Evolutionary conservation across 1,140 invertebrate genomes (phyloP).

Genomic region (honey bee (Apis mellifera)): DNA sequence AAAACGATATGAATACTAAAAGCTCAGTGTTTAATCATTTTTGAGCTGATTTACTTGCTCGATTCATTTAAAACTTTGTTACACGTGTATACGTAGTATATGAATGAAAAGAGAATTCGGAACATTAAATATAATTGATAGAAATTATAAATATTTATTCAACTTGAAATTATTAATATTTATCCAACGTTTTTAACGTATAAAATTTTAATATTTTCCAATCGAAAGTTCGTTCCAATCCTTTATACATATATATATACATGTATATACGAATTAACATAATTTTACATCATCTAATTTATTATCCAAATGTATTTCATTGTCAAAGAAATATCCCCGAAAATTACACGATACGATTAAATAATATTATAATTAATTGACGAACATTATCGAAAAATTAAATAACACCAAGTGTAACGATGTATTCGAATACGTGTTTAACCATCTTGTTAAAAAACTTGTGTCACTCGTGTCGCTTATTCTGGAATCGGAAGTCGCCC

Average conservation of each 20-base stretch:
- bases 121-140: background rate
- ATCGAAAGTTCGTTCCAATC: background rate
- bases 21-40: background rate
- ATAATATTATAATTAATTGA: background rate
- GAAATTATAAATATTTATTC: background rate
- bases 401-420: no score
- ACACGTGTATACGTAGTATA: background rate
- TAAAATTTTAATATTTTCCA: background rate
- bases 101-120: background rate
- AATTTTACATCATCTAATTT: background rate
- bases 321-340: background rate
- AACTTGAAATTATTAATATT: constrained; percentile 6
- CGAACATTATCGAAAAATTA: no score
- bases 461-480: background rate
- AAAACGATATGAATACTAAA: background rate
- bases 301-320: background rate
- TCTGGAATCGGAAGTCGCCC: background rate
- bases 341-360: background rate
- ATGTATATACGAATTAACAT: background rate
- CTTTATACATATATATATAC: background rate
- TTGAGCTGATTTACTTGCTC: background rate
- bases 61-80: background rate
- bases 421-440: no score
- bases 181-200: background rate
- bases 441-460: no score